Evolutionary conservation across 2,888 invertebrate species (phyloP), one percentile per base, ranked within the genome.

Genomic region (Copidosoma aretas): DNA sequence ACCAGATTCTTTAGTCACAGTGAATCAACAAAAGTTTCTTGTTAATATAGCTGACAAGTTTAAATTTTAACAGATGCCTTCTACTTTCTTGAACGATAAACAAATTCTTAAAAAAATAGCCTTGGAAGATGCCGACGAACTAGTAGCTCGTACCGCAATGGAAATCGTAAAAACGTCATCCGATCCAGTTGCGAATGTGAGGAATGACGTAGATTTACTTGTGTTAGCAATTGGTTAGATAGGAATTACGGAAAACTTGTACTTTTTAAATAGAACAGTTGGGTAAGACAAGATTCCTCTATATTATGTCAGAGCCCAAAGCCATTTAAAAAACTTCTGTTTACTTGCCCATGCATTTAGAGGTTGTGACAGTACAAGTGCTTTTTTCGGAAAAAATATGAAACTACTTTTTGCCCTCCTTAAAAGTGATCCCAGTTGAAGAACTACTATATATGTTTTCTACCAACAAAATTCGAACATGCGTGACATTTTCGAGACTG

Each of bases 1-100:
- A 15, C 67, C 68, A 22, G 52, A 39, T 10, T 73, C 59, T 49
- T 49, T 71, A 14, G 64, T 70, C n/a, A 70, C 58, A 19, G 41
- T 74, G 22, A 72, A 59, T 12, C 75, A 74, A 46, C 60, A 63
- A 12, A 68, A 63, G 49, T 76, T 75, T 64, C 51, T 76, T 2
- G 67, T 73, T 0, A 75, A 75, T 64, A 43, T 60, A 41, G 46
- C 64, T 14, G 75, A 74, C 56, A 73, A 74, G 66, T 53, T 60
- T 14, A 63, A 66, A 21, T 67, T 74, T 25, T 64, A 74, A 15
- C n/a, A 64, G 5, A 39, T 74, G 15, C 59, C 74, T 21, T 58
- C 62, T 5, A 41, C 43, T 15, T 70, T 61, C 65, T 64, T 71
- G 17, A 49, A 32, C 17, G 49, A 22, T 8, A 32, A 54, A 56